Base-by-base conservation (phyloP, 2,113 vertebrate genomes). In the Rhodinocichla rosea region DNA sequence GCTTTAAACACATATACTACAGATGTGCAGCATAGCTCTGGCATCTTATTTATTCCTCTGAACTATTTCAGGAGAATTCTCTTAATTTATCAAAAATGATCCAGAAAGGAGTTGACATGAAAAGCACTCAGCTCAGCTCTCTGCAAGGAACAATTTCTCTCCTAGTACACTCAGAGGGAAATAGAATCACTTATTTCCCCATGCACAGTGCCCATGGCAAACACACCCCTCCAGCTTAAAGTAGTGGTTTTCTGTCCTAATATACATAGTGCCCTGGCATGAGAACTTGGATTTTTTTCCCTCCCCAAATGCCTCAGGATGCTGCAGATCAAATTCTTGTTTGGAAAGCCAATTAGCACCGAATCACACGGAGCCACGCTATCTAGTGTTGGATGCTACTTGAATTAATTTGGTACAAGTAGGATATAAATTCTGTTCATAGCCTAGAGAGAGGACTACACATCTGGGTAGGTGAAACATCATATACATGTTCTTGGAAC, bases 91-190 rank as follows among this genome's bases (percentile, higher is more conserved):
- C 86, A 92, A 64, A 85, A 90, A 47, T 42, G 11, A 89, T 69
- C 44, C 62, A 93, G 90, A 97, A 83, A 90, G 69, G 86, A 95
- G 42, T 2, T 90, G 88, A 95, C 86, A 63, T 62, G 39, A 80
- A 84, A 93, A 92, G 78, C 64, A 59, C 47, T 82, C 86, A 82
- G 37, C 50, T 62, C 76, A 44, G n/a, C 77, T 87, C 71, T 74
- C 93, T 74, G 85, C 63, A 37, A 84, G 76, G 90, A 88, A 78
- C 63, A 75, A 68, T 96, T 81, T 49, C 71, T 81, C 57, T 60
- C 50, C 55, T 13, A 40, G 19, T 21, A 44, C 50, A 11, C 50
- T 88, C 16, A 3, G 11, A 79, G 23, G 52, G 40, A 92, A 95
- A 85, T 2, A 37, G 6, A 63, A 89, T 27, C 71, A 39, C 7